Percentiles rank a stretch among this genome's conserved stretches.
Evolutionary conservation across 2,797 vertebrate species (phyloP).

Genomic region (Tiaroga cobitis): DNA sequence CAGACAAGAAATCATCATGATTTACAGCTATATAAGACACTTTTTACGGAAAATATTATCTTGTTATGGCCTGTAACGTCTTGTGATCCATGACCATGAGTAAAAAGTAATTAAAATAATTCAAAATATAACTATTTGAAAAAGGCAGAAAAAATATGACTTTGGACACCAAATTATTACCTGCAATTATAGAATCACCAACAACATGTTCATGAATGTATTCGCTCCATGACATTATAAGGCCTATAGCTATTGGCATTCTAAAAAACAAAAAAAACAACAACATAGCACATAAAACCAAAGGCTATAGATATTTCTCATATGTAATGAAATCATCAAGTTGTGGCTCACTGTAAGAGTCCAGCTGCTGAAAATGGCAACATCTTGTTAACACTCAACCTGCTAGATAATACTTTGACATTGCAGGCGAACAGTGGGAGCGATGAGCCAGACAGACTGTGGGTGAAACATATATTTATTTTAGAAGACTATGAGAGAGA

Average conservation of each 20-base stretch:
- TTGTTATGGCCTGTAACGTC: no score
- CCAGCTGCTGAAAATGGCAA: background rate
- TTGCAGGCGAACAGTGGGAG: slow-evolving; percentile 24
- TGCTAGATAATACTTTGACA: slow-evolving; percentile 24
- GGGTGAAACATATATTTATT: slow-evolving; percentile 33
- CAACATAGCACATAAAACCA: background rate
- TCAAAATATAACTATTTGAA: no score
- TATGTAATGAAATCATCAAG: slow-evolving; percentile 5
- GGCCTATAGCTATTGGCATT: background rate
- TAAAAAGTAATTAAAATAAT: no score
- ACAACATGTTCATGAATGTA: background rate
- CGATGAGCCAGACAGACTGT: slow-evolving; percentile 30
- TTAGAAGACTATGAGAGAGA: background rate
- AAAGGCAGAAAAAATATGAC: no score
- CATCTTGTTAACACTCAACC: slow-evolving; percentile 26
- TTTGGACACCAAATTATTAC: no score
- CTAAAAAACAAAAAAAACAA: background rate
- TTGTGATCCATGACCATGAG: no score
- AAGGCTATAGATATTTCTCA: background rate
- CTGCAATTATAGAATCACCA: no score
- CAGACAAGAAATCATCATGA: no score
- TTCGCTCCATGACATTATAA: no score
- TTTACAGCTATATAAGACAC: no score
- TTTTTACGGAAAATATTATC: no score
- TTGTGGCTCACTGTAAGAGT: slow-evolving; percentile 17